These are phyloP conservation scores for Casuarius casuarius DNA, from an alignment of 2,113 vertebrate species.

Conservation along the genomic window DNA sequence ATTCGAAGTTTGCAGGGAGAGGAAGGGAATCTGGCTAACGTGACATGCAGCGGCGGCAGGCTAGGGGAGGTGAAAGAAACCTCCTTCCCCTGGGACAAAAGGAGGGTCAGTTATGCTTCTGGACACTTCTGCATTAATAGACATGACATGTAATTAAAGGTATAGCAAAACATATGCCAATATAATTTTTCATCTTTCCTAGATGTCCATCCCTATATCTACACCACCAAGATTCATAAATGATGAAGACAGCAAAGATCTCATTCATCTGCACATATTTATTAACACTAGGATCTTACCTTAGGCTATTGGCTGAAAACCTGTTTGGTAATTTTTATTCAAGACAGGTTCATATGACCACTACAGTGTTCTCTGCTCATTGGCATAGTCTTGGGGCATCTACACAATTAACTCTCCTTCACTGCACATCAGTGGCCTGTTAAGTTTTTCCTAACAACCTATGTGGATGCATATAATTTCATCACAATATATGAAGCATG, in stretches of 20 bases:
- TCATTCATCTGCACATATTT: conserved; percentile 71
- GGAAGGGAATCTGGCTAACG: not conserved
- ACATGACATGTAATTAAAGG: not conserved
- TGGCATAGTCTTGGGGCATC: conserved; percentile 69
- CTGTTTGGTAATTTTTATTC: conserved; percentile 72
- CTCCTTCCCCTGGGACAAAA: not conserved
- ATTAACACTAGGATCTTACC: conserved; percentile 76
- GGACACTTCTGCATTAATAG: not conserved
- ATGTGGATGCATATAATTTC: conserved; percentile 70
- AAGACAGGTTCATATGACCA: conserved; percentile 69
- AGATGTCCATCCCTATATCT: conserved; percentile 42
- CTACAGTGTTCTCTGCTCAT: conserved; percentile 55
- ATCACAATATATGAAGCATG: conserved; percentile 77
- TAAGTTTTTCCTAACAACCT: conserved; percentile 79
- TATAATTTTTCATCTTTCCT: conserved; percentile 39
- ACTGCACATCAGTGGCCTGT: conserved; percentile 74
- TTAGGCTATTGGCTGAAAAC: conserved; percentile 74
- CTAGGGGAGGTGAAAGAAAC: not conserved
- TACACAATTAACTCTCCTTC: conserved; percentile 77
- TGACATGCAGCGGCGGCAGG: not conserved
- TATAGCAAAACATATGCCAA: conserved; percentile 11
- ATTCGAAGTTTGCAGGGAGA: not conserved
- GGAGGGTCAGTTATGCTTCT: not conserved
- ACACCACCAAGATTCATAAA: conserved; percentile 36
- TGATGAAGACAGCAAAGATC: conserved; percentile 67